Conservation (phyloP, 2,888 invertebrate genomes). For the Tipula lateralis region DNA sequence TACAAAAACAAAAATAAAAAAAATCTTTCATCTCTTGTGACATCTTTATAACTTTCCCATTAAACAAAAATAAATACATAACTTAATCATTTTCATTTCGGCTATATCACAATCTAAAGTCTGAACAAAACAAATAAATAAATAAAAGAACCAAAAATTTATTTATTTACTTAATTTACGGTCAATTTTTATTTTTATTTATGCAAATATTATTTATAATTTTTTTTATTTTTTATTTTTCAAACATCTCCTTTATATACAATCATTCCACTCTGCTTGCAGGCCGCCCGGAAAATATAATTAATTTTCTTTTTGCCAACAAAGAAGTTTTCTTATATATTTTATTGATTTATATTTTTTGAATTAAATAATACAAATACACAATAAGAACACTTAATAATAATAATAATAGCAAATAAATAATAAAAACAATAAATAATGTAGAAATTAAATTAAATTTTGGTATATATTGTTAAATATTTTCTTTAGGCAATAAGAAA, state of each 20-base stretch:
- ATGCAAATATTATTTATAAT: background rate
- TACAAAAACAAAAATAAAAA: background rate
- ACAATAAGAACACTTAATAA: background rate
- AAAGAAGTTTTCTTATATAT: background rate
- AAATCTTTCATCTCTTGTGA: background rate
- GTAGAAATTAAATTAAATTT: background rate
- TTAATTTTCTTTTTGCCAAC: background rate
- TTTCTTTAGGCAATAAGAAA: background rate
- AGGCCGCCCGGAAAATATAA: background rate
- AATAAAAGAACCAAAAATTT: background rate
- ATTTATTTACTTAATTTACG: slow-evolving; percentile 13
- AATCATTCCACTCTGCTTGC: background rate
- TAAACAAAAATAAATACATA: background rate
- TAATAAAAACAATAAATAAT: background rate
- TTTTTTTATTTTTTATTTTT: background rate
- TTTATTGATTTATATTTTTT: background rate
- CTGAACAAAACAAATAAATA: background rate
- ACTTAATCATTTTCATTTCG: background rate
- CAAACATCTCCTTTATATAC: background rate
- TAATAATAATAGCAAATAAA: background rate
- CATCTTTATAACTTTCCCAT: slow-evolving; percentile 19
- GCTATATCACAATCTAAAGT: background rate
- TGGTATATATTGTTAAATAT: background rate
- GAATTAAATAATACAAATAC: background rate
- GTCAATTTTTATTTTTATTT: background rate